phyloP scores from a whole-genome alignment of 1,140 invertebrate genomes.

The Aphis craccivora region DNA sequence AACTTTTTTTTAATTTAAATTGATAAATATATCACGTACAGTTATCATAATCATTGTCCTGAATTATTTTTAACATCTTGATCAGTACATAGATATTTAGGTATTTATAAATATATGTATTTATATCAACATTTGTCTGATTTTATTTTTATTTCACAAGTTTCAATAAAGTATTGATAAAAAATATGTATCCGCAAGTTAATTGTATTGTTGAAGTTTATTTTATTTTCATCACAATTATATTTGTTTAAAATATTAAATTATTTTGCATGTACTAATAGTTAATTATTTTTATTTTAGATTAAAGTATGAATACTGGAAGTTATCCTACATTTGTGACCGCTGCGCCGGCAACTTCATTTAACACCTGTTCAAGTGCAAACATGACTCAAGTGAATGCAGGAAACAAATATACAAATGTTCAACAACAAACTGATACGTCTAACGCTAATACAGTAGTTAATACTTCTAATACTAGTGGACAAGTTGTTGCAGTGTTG shows the following conservation, averaged over 20 bases:
- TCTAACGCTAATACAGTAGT: slow-evolving; percentile 41
- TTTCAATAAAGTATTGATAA: background rate
- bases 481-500: slow-evolving; percentile 68
- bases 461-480: slow-evolving; percentile 59
- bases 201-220: background rate
- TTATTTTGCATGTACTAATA: background rate
- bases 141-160: background rate
- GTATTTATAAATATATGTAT: background rate
- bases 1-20: too few relatives aligned
- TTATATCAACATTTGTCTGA: background rate
- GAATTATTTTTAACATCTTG: background rate
- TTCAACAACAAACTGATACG: slow-evolving; percentile 46
- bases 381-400: slow-evolving; percentile 50
- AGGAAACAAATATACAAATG: slow-evolving; percentile 54
- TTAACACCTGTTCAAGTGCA: slow-evolving; percentile 53
- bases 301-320: slow-evolving; percentile 53
- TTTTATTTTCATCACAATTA: background rate
- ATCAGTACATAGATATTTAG: background rate
- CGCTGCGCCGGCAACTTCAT: slow-evolving; percentile 54
- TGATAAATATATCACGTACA: too few relatives aligned
- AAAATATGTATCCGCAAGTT: background rate
- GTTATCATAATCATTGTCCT: background rate
- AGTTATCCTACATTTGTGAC: slow-evolving; percentile 57
- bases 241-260: background rate
- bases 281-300: background rate